Evolutionary conservation across 2,888 invertebrate species (phyloP).

Genomic region (Heliconius ethilla): DNA sequence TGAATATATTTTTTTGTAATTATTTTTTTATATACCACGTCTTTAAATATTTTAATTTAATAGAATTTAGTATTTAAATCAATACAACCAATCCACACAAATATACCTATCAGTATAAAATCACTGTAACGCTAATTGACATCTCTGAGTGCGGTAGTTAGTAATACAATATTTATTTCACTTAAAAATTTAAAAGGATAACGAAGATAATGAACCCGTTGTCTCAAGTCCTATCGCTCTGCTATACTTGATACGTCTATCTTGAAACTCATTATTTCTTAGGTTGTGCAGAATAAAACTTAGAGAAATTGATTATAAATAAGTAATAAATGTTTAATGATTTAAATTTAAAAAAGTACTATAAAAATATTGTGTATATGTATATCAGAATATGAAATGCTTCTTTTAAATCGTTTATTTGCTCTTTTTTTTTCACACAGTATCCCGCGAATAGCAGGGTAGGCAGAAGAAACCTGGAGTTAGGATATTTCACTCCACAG

Average conservation of each 20-base stretch:
- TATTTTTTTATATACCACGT: too few relatives aligned
- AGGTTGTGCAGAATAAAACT: not conserved
- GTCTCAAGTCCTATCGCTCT: not conserved
- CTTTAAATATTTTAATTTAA: too few relatives aligned
- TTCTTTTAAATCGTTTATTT: too few relatives aligned
- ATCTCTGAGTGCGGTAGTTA: not conserved
- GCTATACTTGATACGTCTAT: not conserved
- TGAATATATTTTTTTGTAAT: too few relatives aligned
- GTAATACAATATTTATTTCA: not conserved
- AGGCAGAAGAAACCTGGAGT: too few relatives aligned
- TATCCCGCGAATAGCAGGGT: too few relatives aligned
- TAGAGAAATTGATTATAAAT: not conserved
- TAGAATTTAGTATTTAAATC: not conserved
- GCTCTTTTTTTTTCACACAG: too few relatives aligned
- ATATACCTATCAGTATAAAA: not conserved
- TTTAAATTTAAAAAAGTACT: not conserved
- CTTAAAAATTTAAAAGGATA: slow-evolving; percentile 1
- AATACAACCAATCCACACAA: not conserved
- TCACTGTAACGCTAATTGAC: not conserved
- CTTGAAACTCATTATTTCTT: not conserved
- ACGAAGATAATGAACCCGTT: slow-evolving; percentile 1
- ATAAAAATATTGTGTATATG: too few relatives aligned
- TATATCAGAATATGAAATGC: too few relatives aligned
- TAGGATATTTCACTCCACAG: too few relatives aligned
- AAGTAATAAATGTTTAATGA: not conserved